Evolutionary conservation across 2,888 invertebrate genomes (phyloP), one percentile per base, ranked within the genome.

Genomic region (Dicranocentrus wangi): DNA sequence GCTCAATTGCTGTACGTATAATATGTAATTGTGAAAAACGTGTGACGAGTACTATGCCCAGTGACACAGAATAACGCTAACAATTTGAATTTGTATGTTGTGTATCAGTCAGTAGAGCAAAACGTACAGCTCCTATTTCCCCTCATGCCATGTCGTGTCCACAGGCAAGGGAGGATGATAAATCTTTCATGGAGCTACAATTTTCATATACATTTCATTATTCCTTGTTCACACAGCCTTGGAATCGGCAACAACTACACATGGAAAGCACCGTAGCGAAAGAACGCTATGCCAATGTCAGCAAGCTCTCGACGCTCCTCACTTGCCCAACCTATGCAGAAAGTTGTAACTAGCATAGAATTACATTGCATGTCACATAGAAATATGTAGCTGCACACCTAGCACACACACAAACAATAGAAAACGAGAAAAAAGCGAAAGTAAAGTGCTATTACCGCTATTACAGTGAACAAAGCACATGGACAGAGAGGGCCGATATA

Each of bases 161-260:
- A 66, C 55, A 25, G 39, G 65, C 28, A 47, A 43, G 25, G 19
- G 23, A 42, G 58, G 8, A 76, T 76, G 66, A 76, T 76, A 76
- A 76, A 76, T 76, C 76, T 76, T 76, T 76, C 76, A 76, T 76
- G 60, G 66, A 28, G 17, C 58, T 27, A 66, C 66, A 66, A 66
- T 68, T 66, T 68, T 66, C 70, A 72, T 60, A 58, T 32, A 58
- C 68, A 72, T 61, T 72, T 72, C 61, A 72, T 60, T 47, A 72
- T 47, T 72, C 47, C 43, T 68, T 66, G 27, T 60, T 69, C 55
- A 61, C 25, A 68, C 19, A 47, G 21, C 53, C 17, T 53, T 39
- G 43, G 61, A 72, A 73, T 47, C 63, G 72, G 72, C 63, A 73
- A 73, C 39, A 51, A 10, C 63, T 53, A 63, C 23, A 55, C 13